A percentile compares a stretch with the other conserved stretches of the same genome.
Conservation (phyloP, 64 coral and sea anemone species). For the Acropora yongei region DNA sequence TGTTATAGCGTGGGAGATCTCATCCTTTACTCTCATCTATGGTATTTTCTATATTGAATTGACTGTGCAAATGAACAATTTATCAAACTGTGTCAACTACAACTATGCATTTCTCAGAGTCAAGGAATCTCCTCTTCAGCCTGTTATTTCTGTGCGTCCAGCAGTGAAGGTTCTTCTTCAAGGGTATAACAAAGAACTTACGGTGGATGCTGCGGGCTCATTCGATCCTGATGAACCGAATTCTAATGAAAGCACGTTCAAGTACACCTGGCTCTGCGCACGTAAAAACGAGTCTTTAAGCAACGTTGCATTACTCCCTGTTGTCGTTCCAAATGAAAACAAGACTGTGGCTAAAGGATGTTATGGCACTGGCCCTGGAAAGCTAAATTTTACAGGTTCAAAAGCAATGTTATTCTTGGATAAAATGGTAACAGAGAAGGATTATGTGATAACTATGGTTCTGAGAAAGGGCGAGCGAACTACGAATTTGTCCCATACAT, state of each 20-base stretch:
- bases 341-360: neutral
- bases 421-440: neutral
- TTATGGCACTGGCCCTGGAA: constrained; percentile 12
- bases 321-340: neutral
- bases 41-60: constrained; percentile 21
- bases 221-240: constrained; percentile 35
- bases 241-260: neutral
- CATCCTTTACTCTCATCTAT: neutral
- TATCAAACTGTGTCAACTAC: neutral
- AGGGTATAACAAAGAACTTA: constrained; percentile 15
- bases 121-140: neutral
- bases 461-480: neutral
- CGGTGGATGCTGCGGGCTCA: constrained; percentile 4
- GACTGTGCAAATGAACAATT: neutral
- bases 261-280: constrained; percentile 25
- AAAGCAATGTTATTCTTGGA: neutral
- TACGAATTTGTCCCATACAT: neutral
- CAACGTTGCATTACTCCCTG: neutral
- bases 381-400: constrained; percentile 1
- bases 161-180: neutral
- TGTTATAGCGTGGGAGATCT: neutral
- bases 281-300: neutral
- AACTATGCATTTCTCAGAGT: constrained; percentile 40
- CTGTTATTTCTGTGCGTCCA: neutral
- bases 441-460: constrained; percentile 17